Percentiles rank a stretch among this genome's conserved stretches.
These are phyloP conservation scores for Chironex yamaguchii DNA, from an alignment of 30 jellyfish, hydroid and myxozoan species.

Conservation along the genomic window DNA sequence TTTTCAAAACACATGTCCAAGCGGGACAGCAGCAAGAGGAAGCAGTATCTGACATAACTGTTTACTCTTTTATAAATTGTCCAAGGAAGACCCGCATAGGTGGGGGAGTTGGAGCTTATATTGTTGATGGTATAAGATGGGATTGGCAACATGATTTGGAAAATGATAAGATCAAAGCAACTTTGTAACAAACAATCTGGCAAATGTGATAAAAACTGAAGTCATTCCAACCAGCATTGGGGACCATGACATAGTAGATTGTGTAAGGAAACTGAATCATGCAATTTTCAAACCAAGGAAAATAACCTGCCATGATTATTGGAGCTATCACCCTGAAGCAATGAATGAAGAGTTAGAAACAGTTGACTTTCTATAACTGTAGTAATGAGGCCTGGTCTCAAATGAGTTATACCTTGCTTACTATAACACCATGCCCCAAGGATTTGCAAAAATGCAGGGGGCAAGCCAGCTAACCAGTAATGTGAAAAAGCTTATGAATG, in stretches of 20 bases:
- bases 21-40: conserved; percentile 69
- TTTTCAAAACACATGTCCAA: conserved; percentile 67
- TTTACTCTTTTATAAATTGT: conserved; percentile 60
- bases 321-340: conserved; percentile 60
- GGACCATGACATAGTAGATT: conserved; percentile 69
- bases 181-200: conserved; percentile 37
- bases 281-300: conserved; percentile 36
- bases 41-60: conserved; percentile 57
- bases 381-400: conserved; percentile 36
- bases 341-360: conserved; percentile 57
- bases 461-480: not conserved
- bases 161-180: conserved; percentile 46
- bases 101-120: conserved; percentile 75
- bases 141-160: conserved; percentile 66
- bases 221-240: conserved; percentile 64
- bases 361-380: conserved; percentile 19
- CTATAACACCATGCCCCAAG: not conserved
- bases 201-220: conserved; percentile 34
- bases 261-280: conserved; percentile 47
- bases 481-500: not conserved
- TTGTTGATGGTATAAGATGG: conserved; percentile 72
- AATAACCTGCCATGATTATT: conserved; percentile 44
- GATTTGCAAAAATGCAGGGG: not conserved
- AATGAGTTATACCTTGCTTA: not conserved
- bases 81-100: conserved; percentile 77